Percentiles rank a stretch among this genome's conserved stretches.
These are phyloP conservation scores for Physella acuta DNA, from an alignment of 1,140 invertebrate species.

Conservation along the genomic window DNA sequence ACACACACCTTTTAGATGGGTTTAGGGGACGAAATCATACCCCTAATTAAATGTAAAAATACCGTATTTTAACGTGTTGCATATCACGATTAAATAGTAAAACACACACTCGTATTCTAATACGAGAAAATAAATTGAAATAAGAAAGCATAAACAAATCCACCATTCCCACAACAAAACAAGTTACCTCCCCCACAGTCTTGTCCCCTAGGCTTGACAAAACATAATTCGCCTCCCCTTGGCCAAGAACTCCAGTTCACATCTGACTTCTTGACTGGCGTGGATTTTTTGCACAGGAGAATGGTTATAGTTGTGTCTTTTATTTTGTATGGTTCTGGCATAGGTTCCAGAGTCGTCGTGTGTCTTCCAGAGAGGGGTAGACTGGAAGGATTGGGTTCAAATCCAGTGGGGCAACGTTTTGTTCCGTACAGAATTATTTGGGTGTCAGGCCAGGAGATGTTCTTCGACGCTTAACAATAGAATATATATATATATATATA, in stretches of 20 bases:
- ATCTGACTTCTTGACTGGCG: background rate
- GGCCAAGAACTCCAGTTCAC: background rate
- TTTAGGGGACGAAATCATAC: no score
- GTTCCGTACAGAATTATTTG: background rate
- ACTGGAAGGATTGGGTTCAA: background rate
- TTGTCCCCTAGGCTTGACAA: background rate
- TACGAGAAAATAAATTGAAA: no score
- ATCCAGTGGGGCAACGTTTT: background rate
- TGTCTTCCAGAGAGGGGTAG: background rate
- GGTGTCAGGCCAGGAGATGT: constrained; percentile 4
- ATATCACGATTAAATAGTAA: no score
- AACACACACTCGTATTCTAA: no score
- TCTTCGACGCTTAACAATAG: no score
- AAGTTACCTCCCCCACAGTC: background rate
- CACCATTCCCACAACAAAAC: no score
- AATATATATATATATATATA: no score
- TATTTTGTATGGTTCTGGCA: background rate
- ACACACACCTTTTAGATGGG: no score
- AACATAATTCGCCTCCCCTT: background rate
- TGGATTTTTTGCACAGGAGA: background rate
- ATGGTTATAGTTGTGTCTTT: background rate
- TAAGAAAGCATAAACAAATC: no score
- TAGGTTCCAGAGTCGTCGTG: background rate
- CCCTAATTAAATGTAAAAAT: no score
- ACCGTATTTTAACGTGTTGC: no score